Evolutionary conservation across 1,140 invertebrate genomes (phyloP).

Genomic region (Eriocheir sinensis): DNA sequence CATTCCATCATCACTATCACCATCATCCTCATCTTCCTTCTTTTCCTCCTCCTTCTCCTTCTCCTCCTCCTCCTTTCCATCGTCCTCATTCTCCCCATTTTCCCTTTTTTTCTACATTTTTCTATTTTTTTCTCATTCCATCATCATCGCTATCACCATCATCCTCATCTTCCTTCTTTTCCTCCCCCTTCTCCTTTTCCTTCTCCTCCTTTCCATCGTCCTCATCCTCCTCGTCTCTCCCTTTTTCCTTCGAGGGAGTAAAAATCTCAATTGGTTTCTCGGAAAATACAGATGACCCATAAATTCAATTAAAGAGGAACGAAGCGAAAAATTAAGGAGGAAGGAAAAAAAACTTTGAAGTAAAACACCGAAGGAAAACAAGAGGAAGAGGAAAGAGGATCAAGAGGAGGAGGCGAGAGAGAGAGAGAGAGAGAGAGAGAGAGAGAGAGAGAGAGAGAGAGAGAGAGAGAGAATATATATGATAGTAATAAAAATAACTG

Average conservation of each 20-base stretch:
- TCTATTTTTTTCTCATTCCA: background rate
- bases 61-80: background rate
- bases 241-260: background rate
- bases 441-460: background rate
- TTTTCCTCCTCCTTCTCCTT: too few species aligned
- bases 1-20: too few species aligned
- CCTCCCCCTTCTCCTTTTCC: background rate
- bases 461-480: too few species aligned
- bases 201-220: background rate
- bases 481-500: too few species aligned
- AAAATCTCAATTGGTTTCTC: constrained; percentile 9
- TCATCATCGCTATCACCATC: background rate
- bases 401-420: background rate
- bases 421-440: constrained; percentile 22
- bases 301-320: constrained; percentile 16
- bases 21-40: too few species aligned
- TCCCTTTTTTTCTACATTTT: background rate
- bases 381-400: background rate
- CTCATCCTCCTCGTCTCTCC: background rate
- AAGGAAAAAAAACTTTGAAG: too few species aligned
- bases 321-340: background rate
- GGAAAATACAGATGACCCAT: background rate
- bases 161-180: too few species aligned
- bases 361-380: too few species aligned
- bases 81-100: background rate